Evolutionary conservation across 2,113 vertebrate species (phyloP).

Genomic region (Eulacestoma nigropectus): DNA sequence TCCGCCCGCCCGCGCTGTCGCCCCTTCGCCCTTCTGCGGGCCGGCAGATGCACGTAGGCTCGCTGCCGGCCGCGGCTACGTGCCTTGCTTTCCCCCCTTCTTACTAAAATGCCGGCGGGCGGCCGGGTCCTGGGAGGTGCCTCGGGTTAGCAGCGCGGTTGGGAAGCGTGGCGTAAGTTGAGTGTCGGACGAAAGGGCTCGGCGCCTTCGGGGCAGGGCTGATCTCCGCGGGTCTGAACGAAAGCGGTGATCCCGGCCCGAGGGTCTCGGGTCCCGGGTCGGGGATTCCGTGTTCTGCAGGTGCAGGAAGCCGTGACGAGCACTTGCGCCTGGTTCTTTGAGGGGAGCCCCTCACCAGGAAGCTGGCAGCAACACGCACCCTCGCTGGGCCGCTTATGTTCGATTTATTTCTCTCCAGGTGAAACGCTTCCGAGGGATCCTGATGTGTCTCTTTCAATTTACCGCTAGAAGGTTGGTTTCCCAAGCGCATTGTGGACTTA

Average conservation of each 20-base stretch:
- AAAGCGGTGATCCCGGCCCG: background rate
- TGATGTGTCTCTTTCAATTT: constrained; percentile 58
- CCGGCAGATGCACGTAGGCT: background rate
- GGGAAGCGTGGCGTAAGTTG: background rate
- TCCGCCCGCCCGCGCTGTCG: no score
- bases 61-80: no score
- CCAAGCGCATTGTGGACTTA: constrained; percentile 12
- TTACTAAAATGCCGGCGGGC: background rate
- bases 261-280: no score
- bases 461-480: constrained; percentile 28
- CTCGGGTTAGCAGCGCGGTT: background rate
- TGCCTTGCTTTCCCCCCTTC: accelerated
- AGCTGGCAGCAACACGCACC: background rate
- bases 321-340: background rate
- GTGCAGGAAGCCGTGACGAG: accelerated
- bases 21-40: background rate
- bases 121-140: background rate
- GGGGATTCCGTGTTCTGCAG: background rate
- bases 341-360: background rate
- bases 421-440: background rate
- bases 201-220: background rate
- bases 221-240: background rate
- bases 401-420: background rate
- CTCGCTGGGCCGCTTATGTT: background rate
- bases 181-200: background rate